Base-by-base conservation (phyloP, 1,140 invertebrate species). In the Pollicipes pollicipes region DNA sequence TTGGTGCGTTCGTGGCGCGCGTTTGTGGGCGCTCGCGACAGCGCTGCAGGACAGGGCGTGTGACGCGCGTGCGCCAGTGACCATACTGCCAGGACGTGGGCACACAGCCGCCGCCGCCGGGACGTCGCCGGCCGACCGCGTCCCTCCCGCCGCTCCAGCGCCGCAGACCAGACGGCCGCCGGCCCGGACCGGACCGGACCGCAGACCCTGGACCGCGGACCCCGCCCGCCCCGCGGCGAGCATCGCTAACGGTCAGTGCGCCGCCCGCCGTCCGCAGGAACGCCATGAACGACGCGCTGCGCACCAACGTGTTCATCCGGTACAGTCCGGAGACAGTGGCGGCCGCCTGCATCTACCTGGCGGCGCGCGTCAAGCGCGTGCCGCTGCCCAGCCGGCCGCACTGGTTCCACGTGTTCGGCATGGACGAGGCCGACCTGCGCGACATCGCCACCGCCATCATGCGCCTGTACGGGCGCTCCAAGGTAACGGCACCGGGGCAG, bases 221-320 rank as follows among this genome's bases (percentile, higher is more conserved):
- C 4, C 32, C 32, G 32, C 4, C 32, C 32, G 45, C 45, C 8
- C 45, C 45, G 13, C 45, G n/a, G 45, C 24, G 45, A 58, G 13
- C 45, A 2, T 24, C 45, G n/a, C n/a, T n/a, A n/a, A n/a, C n/a
- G n/a, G n/a, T n/a, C n/a, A n/a, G n/a, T n/a, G n/a, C 8, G 30
- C 17, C 73, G 74, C 72, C 77, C 74, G 75, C 75, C 77, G 29
- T 76, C 66, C 74, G 30, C 76, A 88, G 87, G 87, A 98, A 98
- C 80, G 99, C 98, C 79, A 98, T 99, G 96, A 99, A 99, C 81
- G 97, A 99, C 82, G 94, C 95, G 21, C 82, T 99, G 29, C 82
- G 95, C 37, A 97, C 95, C 0, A 92, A 98, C 81, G 94, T 97
- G 0, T 99, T 99, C 80, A 86, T 99, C 76, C 86, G 94, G 70